A percentile compares a stretch with the other conserved stretches of the same genome.
Evolutionary conservation across 2,113 vertebrate genomes (phyloP).

Genomic region (Percopsis transmontana): DNA sequence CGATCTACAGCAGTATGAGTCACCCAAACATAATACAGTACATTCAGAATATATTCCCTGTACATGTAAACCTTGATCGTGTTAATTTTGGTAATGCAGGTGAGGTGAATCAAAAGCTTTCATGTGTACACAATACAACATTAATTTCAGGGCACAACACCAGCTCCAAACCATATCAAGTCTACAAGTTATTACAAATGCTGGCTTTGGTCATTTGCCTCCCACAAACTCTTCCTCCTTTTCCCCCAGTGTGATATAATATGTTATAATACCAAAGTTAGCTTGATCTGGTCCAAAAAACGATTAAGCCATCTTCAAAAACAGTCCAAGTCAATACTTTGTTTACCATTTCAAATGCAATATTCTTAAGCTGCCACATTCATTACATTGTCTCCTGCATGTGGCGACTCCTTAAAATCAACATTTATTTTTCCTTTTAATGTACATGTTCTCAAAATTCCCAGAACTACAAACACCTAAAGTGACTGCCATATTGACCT

Average conservation of each 20-base stretch:
- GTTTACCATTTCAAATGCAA: conserved; percentile 30
- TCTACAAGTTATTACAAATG: background rate
- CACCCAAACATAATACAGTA: conserved; percentile 1
- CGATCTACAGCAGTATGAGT: background rate
- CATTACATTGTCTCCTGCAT: background rate
- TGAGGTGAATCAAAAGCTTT: background rate
- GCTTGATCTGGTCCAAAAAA: background rate
- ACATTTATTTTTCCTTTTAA: background rate
- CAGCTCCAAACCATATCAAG: background rate
- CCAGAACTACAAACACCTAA: background rate
- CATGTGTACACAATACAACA: background rate
- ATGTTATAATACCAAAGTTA: background rate
- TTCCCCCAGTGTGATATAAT: background rate
- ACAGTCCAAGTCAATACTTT: background rate
- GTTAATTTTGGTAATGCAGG: conserved; percentile 7
- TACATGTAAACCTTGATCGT: background rate
- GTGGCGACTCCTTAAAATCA: too few species aligned
- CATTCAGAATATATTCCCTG: conserved; percentile 13
- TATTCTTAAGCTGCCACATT: background rate
- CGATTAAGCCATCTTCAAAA: background rate
- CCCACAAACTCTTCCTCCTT: background rate
- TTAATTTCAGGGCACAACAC: conserved; percentile 44
- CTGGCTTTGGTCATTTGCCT: background rate
- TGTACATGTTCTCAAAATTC: background rate
- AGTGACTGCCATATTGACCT: background rate